phyloP scores from a whole-genome alignment of 2,888 invertebrate genomes.

The Tuberolachnus salignus region DNA sequence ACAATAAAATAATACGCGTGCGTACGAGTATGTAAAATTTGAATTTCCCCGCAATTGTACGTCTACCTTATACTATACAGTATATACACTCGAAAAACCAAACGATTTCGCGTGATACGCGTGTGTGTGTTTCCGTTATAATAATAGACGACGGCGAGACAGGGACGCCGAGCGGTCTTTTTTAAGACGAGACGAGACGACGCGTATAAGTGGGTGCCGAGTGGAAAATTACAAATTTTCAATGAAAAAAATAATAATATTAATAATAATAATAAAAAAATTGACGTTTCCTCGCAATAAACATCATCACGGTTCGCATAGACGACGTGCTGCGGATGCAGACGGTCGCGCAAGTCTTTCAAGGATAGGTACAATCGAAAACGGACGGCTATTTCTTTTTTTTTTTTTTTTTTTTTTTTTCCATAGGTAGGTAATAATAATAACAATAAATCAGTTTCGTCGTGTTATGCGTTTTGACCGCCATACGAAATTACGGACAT shows the following conservation, averaged over 20 bases:
- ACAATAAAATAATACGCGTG: constrained; percentile 39
- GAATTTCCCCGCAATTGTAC: constrained; percentile 24
- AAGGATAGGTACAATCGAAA: not conserved
- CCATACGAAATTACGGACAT: too few species aligned
- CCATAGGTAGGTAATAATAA: too few species aligned
- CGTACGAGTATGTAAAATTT: constrained; percentile 26
- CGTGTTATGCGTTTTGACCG: too few species aligned
- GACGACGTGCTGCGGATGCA: not conserved
- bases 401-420: not conserved
- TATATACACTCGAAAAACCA: not conserved
- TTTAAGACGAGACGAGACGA: not conserved
- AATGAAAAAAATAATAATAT: not conserved
- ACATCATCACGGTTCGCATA: not conserved
- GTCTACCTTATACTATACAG: constrained; percentile 13
- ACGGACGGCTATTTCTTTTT: not conserved
- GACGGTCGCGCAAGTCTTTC: not conserved
- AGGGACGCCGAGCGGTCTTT: not conserved
- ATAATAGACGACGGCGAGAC: too few species aligned
- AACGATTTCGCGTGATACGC: constrained; percentile 1
- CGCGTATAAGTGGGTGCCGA: not conserved
- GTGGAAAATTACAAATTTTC: not conserved
- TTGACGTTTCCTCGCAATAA: not conserved
- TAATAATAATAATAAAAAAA: not conserved
- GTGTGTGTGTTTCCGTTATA: constrained; percentile 18
- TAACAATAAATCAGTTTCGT: too few species aligned